phyloP scores from a whole-genome alignment of 2,797 vertebrate species.

The Cyclopterus lumpus region DNA sequence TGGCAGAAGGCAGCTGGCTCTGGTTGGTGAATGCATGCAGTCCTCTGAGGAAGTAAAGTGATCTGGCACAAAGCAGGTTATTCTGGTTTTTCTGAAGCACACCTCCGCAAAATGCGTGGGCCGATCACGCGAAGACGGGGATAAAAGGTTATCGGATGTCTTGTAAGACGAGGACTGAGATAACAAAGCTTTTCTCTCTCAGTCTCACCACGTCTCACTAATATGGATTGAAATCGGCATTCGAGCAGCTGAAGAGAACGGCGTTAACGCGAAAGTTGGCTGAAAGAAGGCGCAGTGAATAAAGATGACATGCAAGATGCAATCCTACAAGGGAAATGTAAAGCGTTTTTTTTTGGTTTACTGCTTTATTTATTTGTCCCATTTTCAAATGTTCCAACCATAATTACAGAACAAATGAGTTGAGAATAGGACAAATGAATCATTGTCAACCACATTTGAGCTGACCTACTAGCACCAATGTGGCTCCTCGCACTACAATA shows the following conservation, averaged over 20 bases:
- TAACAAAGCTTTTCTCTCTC: slow-evolving; percentile 12
- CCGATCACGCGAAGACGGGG: background rate
- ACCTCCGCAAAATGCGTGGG: slow-evolving; percentile 31
- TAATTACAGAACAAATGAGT: slow-evolving; percentile 14
- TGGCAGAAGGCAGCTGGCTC: slow-evolving; percentile 18
- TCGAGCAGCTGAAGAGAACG: background rate
- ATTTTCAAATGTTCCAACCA: slow-evolving; percentile 11
- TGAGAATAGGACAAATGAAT: slow-evolving; percentile 43
- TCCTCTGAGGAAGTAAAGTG: slow-evolving; percentile 37
- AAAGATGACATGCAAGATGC: background rate
- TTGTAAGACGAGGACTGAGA: slow-evolving; percentile 28
- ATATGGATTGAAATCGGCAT: background rate
- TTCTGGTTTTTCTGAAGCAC: slow-evolving; percentile 65
- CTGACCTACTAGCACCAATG: slow-evolving; percentile 52
- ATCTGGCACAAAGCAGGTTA: slow-evolving; percentile 63
- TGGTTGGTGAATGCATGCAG: slow-evolving; percentile 10
- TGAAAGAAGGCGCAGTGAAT: background rate
- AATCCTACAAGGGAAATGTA: background rate
- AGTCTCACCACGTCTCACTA: background rate
- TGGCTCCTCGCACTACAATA: slow-evolving; percentile 40
- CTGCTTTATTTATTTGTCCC: slow-evolving; percentile 21
- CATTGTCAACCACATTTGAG: slow-evolving; percentile 40
- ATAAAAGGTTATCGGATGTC: slow-evolving; percentile 59
- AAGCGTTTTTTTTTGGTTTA: background rate
- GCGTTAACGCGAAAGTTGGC: background rate